These are phyloP conservation scores for Brachypodius melanocephalos DNA, from an alignment of 2,113 vertebrate species.

Conservation along the genomic window DNA sequence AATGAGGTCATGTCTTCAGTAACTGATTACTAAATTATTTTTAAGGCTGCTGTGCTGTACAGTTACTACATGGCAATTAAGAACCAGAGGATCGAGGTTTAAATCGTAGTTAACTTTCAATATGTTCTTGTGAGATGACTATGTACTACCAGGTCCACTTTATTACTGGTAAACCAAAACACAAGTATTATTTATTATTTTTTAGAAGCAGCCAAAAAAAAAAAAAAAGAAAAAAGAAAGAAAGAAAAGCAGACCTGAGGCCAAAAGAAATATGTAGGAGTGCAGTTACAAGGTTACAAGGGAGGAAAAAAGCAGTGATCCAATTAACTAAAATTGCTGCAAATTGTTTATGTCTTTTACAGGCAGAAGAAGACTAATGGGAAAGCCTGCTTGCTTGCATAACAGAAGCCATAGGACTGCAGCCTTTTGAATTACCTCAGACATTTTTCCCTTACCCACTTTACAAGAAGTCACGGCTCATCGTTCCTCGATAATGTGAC, in stretches of 20 bases:
- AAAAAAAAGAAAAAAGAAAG: neutral
- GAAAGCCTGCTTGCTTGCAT: neutral
- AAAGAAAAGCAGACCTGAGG: neutral
- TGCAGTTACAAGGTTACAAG: neutral
- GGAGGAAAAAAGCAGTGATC: neutral
- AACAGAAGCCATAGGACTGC: neutral
- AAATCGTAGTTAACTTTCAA: neutral
- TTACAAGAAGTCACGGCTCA: neutral
- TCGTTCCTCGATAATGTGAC: neutral
- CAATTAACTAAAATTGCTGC: neutral
- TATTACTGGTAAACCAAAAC: neutral
- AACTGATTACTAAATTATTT: neutral
- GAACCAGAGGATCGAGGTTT: neutral
- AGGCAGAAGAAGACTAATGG: neutral
- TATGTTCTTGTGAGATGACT: neutral
- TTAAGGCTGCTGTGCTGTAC: neutral
- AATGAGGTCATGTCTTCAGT: constrained; percentile 1
- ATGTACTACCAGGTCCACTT: neutral
- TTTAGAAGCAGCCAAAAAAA: neutral
- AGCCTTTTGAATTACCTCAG: neutral
- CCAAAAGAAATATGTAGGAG: neutral
- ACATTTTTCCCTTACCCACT: neutral
- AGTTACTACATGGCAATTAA: constrained; percentile 8
- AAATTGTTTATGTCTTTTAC: neutral
- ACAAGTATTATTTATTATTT: neutral